Base-by-base conservation (phyloP, 2,113 vertebrate species). In the Columba livia region DNA sequence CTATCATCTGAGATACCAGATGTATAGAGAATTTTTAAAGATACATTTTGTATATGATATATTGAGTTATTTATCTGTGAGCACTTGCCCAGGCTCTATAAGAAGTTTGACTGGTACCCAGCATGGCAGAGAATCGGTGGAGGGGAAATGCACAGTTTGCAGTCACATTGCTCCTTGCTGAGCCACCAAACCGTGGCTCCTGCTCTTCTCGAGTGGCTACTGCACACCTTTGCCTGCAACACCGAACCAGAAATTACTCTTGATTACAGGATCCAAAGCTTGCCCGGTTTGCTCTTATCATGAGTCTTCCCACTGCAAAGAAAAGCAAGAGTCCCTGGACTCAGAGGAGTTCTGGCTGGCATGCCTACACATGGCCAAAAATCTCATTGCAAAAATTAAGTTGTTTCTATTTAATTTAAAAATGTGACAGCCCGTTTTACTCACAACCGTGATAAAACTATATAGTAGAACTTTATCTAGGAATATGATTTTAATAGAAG, bases 11-110 rank as follows among this genome's bases (percentile, higher is more conserved):
- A 38, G 42, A 3, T 31, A 31, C 4, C 64, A 48, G 66, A 13
- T 21, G 7, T 5, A 23, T 8, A 11, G 56, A 74, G 42, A 17
- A 1, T 6, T 32, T 40, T 58, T 31, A 1, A 67, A 42, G 3
- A 1, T 0, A 0, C 16, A 6, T 24, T 85, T 62, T 36, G 10
- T 28, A 2, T 3, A 0, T 47, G 31, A 5, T 1, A 1, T 69
- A 26, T 38, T 8, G 18, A 47, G 44, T 67, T 38, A 9, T 50
- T 51, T 53, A 34, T 5, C 80, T 36, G 2, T 17, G n/a, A 53
- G 29, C 24, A 31, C 21, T 9, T 21, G 61, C 28, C 14, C 51
- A 56, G 69, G 6, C 26, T 44, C 57, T 36, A 2, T 9, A 54
- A 42, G 36, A 61, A 31, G 25, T 62, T 36, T 44, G 57, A 1